phyloP scores from a whole-genome alignment of 2,113 vertebrate species.

The Chloebia gouldiae region DNA sequence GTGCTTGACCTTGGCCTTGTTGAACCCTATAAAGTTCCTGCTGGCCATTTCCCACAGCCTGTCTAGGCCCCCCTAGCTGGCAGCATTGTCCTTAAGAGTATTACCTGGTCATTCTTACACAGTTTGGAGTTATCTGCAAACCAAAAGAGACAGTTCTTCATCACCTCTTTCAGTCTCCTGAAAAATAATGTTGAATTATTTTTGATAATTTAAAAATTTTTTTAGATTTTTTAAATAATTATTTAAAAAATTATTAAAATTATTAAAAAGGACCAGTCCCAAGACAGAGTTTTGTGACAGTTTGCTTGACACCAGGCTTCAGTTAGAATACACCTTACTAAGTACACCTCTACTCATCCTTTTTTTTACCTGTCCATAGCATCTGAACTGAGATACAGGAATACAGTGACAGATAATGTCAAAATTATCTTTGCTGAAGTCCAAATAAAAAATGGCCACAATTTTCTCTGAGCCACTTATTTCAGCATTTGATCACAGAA shows the following conservation, averaged over 20 bases:
- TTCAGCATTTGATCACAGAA: neutral
- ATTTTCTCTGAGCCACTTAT: neutral
- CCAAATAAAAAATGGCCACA: neutral
- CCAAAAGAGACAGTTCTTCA: neutral
- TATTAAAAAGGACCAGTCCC: accelerated
- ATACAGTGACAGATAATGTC: neutral
- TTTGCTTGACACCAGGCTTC: neutral
- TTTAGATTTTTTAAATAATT: accelerated
- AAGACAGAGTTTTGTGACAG: neutral
- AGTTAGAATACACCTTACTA: neutral
- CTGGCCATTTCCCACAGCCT: neutral
- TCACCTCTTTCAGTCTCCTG: neutral
- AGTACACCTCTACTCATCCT: accelerated
- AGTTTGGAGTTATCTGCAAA: too few relatives aligned
- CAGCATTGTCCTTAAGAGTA: neutral
- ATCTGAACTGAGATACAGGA: neutral
- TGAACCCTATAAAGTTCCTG: neutral
- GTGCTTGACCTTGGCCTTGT: too few relatives aligned
- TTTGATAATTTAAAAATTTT: neutral
- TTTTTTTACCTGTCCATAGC: neutral
- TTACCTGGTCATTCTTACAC: neutral
- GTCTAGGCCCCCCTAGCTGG: neutral
- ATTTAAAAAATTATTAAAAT: neutral
- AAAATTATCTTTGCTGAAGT: neutral
- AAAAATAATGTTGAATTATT: neutral